Percentiles rank a stretch among this genome's conserved stretches.
Evolutionary conservation across 2,113 vertebrate species (phyloP).

Genomic region (Sakesphorus luctuosus): DNA sequence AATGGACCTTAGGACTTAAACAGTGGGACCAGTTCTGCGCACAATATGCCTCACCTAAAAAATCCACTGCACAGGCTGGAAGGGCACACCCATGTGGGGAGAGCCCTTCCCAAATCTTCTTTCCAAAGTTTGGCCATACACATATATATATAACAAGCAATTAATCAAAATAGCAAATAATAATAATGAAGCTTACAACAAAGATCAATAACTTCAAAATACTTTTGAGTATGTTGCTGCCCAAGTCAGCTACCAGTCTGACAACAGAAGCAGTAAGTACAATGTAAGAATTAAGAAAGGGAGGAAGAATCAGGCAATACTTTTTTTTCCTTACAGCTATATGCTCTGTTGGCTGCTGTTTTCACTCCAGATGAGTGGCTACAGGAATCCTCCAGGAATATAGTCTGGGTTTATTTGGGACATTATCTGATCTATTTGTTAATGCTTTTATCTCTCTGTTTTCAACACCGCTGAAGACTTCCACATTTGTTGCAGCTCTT

Average conservation of each 20-base stretch:
- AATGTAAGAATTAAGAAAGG: not conserved
- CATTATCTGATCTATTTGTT: not conserved
- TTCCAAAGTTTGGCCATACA: too few species aligned
- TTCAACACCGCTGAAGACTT: not conserved
- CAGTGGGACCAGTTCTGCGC: too few species aligned
- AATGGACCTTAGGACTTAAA: too few species aligned
- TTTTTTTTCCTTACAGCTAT: not conserved
- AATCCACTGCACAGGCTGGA: too few species aligned
- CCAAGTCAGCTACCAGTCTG: not conserved
- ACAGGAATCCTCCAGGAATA: not conserved
- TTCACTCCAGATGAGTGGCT: not conserved
- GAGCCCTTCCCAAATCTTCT: too few species aligned
- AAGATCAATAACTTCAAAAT: not conserved
- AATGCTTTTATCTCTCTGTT: not conserved
- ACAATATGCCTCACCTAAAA: too few species aligned
- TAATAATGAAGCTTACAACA: not conserved
- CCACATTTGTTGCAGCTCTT: not conserved
- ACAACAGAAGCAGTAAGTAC: not conserved
- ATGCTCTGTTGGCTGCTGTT: not conserved
- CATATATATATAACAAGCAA: not conserved
- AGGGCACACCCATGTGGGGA: too few species aligned
- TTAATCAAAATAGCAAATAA: not conserved
- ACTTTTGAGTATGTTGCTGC: not conserved
- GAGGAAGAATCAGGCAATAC: not conserved
- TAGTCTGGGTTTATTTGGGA: not conserved